A percentile compares a stretch with the other conserved stretches of the same genome.
Evolutionary conservation across 2,797 vertebrate species (phyloP).

Genomic region (Babyrousa celebensis): DNA sequence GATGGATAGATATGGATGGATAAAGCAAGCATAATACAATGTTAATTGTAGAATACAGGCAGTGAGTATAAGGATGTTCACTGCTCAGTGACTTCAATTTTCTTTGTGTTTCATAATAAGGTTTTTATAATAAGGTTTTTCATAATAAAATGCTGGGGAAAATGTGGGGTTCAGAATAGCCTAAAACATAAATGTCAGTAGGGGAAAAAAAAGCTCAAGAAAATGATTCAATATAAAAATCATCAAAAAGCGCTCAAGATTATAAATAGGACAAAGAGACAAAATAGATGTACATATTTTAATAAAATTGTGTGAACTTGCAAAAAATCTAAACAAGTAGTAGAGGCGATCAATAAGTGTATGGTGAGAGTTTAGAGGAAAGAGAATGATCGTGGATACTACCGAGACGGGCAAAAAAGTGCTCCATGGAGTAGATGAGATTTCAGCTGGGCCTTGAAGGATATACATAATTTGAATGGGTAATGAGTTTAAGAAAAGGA

Average conservation of each 20-base stretch:
- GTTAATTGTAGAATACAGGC: background rate
- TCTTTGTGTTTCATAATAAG: background rate
- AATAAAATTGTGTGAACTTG: conserved; percentile 7
- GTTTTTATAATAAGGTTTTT: conserved; percentile 21
- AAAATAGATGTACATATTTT: background rate
- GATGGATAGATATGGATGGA: background rate
- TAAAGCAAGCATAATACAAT: background rate
- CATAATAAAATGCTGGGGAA: background rate
- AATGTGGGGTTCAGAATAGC: background rate
- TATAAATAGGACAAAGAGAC: conserved; percentile 52
- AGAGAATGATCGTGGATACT: background rate
- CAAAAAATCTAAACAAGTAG: conserved; percentile 22
- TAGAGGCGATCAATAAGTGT: background rate
- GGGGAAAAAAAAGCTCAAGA: background rate
- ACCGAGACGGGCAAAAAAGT: background rate
- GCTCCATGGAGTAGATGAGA: background rate
- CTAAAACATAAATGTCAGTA: background rate
- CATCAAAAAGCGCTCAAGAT: conserved; percentile 29
- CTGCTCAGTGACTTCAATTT: background rate
- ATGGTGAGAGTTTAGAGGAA: background rate
- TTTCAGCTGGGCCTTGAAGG: background rate
- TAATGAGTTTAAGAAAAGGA: background rate
- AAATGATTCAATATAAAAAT: conserved; percentile 56
- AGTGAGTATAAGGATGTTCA: background rate
- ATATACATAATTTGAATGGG: background rate